These are phyloP conservation scores for Microcaecilia unicolor DNA, from an alignment of 2,797 vertebrate genomes.

Conservation along the genomic window DNA sequence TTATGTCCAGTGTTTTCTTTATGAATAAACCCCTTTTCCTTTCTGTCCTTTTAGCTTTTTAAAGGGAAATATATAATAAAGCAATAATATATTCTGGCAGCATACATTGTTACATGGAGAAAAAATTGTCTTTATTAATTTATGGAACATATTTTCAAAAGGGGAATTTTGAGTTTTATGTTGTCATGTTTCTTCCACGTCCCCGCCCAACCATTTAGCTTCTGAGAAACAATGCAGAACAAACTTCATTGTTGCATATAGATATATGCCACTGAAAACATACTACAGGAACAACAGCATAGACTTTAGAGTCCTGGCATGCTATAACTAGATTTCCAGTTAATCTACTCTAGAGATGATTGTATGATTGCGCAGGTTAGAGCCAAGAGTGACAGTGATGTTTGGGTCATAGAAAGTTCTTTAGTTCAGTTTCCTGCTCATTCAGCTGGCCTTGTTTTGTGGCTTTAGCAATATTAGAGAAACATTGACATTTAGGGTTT, in stretches of 20 bases:
- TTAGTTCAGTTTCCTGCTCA: constrained; percentile 32
- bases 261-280: not conserved
- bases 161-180: constrained; percentile 3
- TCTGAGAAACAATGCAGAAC: not conserved
- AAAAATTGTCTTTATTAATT: no score
- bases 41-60: not conserved
- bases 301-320: not conserved
- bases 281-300: not conserved
- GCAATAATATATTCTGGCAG: constrained; percentile 4
- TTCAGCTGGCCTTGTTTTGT: constrained; percentile 35
- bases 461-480: constrained; percentile 42
- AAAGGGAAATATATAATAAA: constrained; percentile 6
- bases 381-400: constrained; percentile 16
- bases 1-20: constrained; percentile 20
- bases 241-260: no score
- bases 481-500: constrained; percentile 38
- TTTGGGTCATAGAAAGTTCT: constrained; percentile 25
- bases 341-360: constrained; percentile 2
- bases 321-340: not conserved
- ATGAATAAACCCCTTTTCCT: not conserved
- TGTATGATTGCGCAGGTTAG: constrained; percentile 6
- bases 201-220: not conserved
- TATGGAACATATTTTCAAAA: not conserved
- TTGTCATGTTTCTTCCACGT: not conserved
- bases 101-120: not conserved